Percentiles rank a stretch among this genome's conserved stretches.
phyloP scores from a whole-genome alignment of 1,140 invertebrate species.

The Chrysomallon squamiferum region DNA sequence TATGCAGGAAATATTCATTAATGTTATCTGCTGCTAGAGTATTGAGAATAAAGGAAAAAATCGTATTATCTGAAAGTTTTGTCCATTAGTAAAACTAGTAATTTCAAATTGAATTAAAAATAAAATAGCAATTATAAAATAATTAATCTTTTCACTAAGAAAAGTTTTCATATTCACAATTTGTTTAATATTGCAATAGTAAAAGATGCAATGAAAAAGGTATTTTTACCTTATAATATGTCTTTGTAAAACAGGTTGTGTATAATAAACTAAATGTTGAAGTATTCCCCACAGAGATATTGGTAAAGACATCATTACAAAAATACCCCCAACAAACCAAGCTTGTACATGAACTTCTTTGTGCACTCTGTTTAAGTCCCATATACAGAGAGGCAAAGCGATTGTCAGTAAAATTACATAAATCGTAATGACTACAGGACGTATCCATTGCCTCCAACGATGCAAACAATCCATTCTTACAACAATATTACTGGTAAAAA shows the following conservation, averaged over 20 bases:
- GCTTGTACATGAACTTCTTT: constrained; percentile 68
- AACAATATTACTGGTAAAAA: neutral
- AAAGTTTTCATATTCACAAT: too few species aligned
- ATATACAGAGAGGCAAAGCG: constrained; percentile 81
- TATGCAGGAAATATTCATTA: too few species aligned
- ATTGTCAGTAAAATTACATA: constrained; percentile 84
- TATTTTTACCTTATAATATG: constrained; percentile 81
- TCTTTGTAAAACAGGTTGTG: constrained; percentile 89
- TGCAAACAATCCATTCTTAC: constrained; percentile 40
- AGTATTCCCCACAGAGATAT: constrained; percentile 94
- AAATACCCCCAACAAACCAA: constrained; percentile 83
- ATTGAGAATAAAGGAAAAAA: too few species aligned
- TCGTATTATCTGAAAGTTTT: too few species aligned
- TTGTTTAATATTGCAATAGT: too few species aligned
- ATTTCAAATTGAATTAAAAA: too few species aligned
- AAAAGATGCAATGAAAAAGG: too few species aligned
- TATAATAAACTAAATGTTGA: constrained; percentile 93
- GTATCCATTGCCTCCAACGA: constrained; percentile 85
- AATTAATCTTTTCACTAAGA: too few species aligned
- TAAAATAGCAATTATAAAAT: too few species aligned
- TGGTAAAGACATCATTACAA: constrained; percentile 88
- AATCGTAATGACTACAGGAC: constrained; percentile 78
- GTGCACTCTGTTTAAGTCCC: constrained; percentile 65
- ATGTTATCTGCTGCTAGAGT: too few species aligned
- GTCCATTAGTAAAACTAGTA: too few species aligned